phyloP scores from a whole-genome alignment of 2,888 invertebrate species.

The Sicus ferrugineus region DNA sequence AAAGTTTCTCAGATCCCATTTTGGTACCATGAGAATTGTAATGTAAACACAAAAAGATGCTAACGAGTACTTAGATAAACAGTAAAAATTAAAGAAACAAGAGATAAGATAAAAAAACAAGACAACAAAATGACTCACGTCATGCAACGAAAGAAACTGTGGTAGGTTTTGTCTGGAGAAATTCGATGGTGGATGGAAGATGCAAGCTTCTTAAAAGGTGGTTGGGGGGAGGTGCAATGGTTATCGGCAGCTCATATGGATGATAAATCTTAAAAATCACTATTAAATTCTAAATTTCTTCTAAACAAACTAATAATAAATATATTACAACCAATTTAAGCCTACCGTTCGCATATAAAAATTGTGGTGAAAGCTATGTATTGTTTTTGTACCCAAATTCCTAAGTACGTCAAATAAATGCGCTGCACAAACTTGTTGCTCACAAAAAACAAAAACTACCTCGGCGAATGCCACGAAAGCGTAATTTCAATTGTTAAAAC shows the following conservation, averaged over 20 bases:
- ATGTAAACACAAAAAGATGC: too few species aligned
- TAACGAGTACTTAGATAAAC: background rate
- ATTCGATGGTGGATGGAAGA: background rate
- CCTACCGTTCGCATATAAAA: background rate
- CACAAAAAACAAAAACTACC: background rate
- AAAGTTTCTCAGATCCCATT: too few species aligned
- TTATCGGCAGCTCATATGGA: background rate
- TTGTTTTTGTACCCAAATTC: background rate
- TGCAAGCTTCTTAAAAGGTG: background rate
- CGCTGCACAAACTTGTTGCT: background rate
- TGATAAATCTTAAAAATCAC: background rate
- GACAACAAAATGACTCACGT: constrained; percentile 24
- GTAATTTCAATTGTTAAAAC: constrained; percentile 12
- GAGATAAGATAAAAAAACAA: background rate
- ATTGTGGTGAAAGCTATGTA: background rate
- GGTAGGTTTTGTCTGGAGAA: too few species aligned
- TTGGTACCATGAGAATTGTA: too few species aligned
- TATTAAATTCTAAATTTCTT: background rate
- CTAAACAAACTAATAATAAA: background rate
- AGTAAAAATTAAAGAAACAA: background rate
- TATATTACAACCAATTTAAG: background rate
- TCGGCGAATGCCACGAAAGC: background rate
- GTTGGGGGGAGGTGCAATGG: background rate
- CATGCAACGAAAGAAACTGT: constrained; percentile 2
- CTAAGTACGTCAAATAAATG: background rate